Evolutionary conservation across 1,140 invertebrate genomes (phyloP).

Genomic region (Drosophila elegans): DNA sequence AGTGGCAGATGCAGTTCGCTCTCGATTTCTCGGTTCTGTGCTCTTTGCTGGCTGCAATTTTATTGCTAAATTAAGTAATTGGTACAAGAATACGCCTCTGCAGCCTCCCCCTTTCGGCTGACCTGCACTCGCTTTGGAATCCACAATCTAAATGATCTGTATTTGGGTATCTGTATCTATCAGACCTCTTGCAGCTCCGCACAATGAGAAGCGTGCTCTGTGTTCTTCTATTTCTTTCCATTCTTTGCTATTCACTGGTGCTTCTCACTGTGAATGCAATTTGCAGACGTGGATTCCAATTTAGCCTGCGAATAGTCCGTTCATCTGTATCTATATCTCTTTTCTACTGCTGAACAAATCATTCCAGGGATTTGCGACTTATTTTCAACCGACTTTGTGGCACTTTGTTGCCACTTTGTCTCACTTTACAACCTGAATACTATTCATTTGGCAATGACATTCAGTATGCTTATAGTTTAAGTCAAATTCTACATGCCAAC

Average conservation of each 20-base stretch:
- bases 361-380: conserved; percentile 32
- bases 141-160: conserved; percentile 59
- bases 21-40: conserved; percentile 8
- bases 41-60: conserved; percentile 47
- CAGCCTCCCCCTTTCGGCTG: neutral
- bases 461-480: no score
- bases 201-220: conserved; percentile 38
- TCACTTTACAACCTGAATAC: neutral
- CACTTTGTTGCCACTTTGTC: conserved; percentile 3
- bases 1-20: conserved; percentile 61
- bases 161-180: conserved; percentile 56
- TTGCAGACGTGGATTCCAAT: conserved; percentile 50
- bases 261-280: conserved; percentile 61
- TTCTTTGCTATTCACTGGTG: conserved; percentile 41
- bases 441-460: no score
- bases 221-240: conserved; percentile 14
- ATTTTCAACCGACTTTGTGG: conserved; percentile 11
- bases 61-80: conserved; percentile 82
- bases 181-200: conserved; percentile 10
- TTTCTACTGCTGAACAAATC: neutral
- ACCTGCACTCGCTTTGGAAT: conserved; percentile 34
- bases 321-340: neutral
- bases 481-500: no score
- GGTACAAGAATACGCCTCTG: conserved; percentile 48
- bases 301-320: neutral